phyloP scores from a whole-genome alignment of 2,888 invertebrate genomes.

The Andricus quercusramuli region DNA sequence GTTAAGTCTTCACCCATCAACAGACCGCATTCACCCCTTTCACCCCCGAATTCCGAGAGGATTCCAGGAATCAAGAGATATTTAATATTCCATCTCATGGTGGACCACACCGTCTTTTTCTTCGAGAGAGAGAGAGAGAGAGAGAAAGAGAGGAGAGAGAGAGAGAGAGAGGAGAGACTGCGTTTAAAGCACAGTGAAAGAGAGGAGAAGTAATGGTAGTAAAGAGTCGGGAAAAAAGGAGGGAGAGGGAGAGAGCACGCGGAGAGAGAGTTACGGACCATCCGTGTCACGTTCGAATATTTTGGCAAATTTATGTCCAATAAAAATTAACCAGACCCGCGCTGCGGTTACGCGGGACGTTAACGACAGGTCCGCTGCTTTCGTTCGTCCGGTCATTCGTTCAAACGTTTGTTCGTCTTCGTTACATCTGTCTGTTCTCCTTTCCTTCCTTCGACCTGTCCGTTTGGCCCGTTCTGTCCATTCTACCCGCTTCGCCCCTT shows the following conservation, averaged over 20 bases:
- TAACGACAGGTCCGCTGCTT: slow-evolving; percentile 60
- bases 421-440: slow-evolving; percentile 26
- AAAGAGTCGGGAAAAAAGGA: slow-evolving; percentile 17
- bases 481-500: no score
- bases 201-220: background rate
- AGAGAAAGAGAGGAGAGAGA: slow-evolving; percentile 9
- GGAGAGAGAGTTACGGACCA: slow-evolving; percentile 75
- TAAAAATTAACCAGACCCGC: slow-evolving; percentile 78
- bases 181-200: background rate
- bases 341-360: slow-evolving; percentile 63
- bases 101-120: slow-evolving; percentile 11
- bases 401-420: slow-evolving; percentile 12
- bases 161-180: slow-evolving; percentile 39
- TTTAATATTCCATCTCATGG: slow-evolving; percentile 63
- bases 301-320: slow-evolving; percentile 78
- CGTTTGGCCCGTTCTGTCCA: background rate
- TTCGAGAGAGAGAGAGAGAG: background rate
- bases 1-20: background rate
- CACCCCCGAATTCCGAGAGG: slow-evolving; percentile 59
- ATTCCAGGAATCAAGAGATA: slow-evolving; percentile 66
- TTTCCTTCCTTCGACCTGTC: slow-evolving; percentile 37
- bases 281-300: slow-evolving; percentile 77
- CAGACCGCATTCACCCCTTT: slow-evolving; percentile 47
- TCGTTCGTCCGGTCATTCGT: slow-evolving; percentile 43
- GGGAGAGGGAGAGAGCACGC: slow-evolving; percentile 41